Percentiles rank a stretch among this genome's conserved stretches.
phyloP scores from a whole-genome alignment of 2,113 vertebrate species.

The Ophiodon elongatus region DNA sequence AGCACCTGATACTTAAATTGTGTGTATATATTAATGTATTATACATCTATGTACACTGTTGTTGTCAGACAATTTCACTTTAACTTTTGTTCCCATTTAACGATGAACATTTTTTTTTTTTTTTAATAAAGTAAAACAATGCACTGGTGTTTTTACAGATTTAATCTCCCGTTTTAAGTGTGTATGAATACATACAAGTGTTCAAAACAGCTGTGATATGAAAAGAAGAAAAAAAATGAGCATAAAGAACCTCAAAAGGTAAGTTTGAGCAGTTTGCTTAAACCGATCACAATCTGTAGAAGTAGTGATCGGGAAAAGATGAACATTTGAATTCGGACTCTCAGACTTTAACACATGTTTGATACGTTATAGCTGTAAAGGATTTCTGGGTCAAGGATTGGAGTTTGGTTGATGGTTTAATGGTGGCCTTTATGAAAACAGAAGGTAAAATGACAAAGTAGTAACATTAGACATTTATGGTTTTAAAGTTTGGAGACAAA shows the following conservation, averaged over 20 bases:
- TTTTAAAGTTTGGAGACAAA: not conserved
- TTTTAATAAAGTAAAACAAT: conserved; percentile 49
- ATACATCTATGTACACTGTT: not conserved
- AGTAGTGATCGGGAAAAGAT: not conserved
- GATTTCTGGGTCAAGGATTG: not conserved
- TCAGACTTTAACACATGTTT: not conserved
- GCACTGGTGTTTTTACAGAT: not conserved
- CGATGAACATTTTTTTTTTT: not conserved
- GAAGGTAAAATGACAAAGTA: not conserved
- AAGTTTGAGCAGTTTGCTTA: not conserved
- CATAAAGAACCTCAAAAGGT: not conserved
- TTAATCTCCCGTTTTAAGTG: not conserved
- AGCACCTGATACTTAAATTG: conserved; percentile 2
- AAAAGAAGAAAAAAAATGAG: not conserved
- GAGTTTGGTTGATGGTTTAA: not conserved
- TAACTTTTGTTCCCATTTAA: conserved; percentile 4
- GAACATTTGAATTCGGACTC: not conserved
- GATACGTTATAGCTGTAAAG: not conserved
- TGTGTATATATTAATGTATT: conserved; percentile 14
- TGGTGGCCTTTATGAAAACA: conserved; percentile 1
- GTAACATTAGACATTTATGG: not conserved
- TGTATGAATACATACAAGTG: not conserved
- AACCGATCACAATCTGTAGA: not conserved
- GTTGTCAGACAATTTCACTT: conserved; percentile 10
- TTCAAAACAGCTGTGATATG: not conserved